Evolutionary conservation across 2,888 invertebrate species (phyloP).

Genomic region (Drosophila siamana): DNA sequence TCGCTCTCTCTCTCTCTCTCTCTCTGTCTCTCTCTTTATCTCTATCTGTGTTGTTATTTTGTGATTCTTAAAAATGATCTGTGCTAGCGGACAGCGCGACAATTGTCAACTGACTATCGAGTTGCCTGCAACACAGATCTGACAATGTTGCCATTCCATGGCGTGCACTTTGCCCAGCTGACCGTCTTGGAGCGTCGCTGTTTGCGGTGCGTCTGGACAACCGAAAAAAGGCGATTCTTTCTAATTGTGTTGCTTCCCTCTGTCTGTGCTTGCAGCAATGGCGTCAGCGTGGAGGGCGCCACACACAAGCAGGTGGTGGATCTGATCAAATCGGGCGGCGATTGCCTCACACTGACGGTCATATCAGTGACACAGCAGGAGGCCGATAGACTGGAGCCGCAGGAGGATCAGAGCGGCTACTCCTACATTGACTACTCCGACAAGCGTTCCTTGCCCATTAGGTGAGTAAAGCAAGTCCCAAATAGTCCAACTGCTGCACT

Average conservation of each 20-base stretch:
- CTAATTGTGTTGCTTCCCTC: too few relatives aligned
- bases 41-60: neutral
- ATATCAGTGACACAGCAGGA: constrained; percentile 98
- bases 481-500: too few relatives aligned
- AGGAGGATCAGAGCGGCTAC: constrained; percentile 92
- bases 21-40: constrained; percentile 2
- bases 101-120: constrained; percentile 23
- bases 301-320: constrained; percentile 99
- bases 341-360: constrained; percentile 97
- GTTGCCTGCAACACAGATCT: neutral
- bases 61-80: constrained; percentile 50
- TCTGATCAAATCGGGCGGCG: constrained; percentile 99
- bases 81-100: constrained; percentile 13
- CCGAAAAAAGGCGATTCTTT: too few relatives aligned
- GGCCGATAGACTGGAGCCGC: constrained; percentile 93
- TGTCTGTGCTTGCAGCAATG: constrained; percentile 93
- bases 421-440: constrained; percentile 96
- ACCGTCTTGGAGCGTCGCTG: constrained; percentile 69
- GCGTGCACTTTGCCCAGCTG: constrained; percentile 76
- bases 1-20: constrained; percentile 13
- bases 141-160: constrained; percentile 82
- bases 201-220: constrained; percentile 77
- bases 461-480: too few relatives aligned
- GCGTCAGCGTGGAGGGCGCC: constrained; percentile 99
- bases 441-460: constrained; percentile 93